phyloP scores from a whole-genome alignment of 64 coral and sea anemone genomes.

The Hydrozoanthus tunicans region DNA sequence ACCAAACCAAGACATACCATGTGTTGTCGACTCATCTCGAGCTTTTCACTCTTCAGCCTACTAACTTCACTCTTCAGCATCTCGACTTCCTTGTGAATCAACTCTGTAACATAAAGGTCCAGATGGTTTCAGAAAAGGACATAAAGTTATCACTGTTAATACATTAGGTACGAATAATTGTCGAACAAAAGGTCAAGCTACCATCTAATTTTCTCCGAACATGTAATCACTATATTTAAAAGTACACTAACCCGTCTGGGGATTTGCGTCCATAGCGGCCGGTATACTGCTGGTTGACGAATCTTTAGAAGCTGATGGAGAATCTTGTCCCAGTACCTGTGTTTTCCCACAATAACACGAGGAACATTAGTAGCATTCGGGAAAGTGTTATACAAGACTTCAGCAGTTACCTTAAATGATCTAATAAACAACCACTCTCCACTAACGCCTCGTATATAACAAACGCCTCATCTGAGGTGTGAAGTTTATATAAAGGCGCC shows the following conservation, averaged over 20 bases:
- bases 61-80: conserved; percentile 73
- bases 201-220: too few species aligned
- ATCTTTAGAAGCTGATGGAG: conserved; percentile 29
- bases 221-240: too few species aligned
- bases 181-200: too few species aligned
- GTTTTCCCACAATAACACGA: neutral
- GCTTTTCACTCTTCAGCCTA: conserved; percentile 75
- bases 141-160: too few species aligned
- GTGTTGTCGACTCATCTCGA: conserved; percentile 59
- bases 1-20: neutral
- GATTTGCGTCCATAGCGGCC: neutral
- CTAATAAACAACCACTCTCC: neutral
- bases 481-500: too few species aligned
- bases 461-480: neutral
- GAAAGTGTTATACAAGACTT: too few species aligned
- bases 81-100: conserved; percentile 65
- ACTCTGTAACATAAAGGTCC: conserved; percentile 12
- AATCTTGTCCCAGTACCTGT: conserved; percentile 53
- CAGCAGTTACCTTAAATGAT: neutral
- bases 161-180: too few species aligned
- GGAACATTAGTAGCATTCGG: neutral
- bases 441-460: too few species aligned
- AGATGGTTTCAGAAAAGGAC: too few species aligned
- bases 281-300: conserved; percentile 37
- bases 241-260: conserved; percentile 1